Evolutionary conservation across 2,888 invertebrate species (phyloP).

Genomic region (Bellardia pandia): DNA sequence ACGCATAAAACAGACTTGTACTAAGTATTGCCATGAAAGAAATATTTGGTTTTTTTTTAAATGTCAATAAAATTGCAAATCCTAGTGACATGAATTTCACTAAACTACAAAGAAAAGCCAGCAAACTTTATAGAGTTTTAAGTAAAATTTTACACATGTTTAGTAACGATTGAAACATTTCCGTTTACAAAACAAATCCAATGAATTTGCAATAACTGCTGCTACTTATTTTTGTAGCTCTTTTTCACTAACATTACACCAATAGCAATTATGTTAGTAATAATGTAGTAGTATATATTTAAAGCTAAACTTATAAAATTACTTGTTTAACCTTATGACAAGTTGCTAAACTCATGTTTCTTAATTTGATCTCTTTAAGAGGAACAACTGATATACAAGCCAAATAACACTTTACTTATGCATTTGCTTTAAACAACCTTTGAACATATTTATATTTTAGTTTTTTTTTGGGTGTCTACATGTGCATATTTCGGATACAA

Average conservation of each 20-base stretch:
- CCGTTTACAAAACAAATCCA: conserved; percentile 54
- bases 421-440: not conserved
- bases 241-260: conserved; percentile 16
- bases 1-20: not conserved
- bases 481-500: conserved; percentile 36
- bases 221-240: conserved; percentile 10
- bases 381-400: not conserved
- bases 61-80: not conserved
- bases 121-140: conserved; percentile 20
- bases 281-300: not conserved
- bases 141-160: conserved; percentile 48
- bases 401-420: not conserved
- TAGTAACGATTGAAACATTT: conserved; percentile 54
- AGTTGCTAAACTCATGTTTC: not conserved
- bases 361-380: not conserved
- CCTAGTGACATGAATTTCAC: not conserved
- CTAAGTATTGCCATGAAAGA: not conserved
- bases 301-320: not conserved
- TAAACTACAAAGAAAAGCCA: not conserved
- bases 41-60: not conserved
- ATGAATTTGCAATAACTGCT: conserved; percentile 58
- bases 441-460: not conserved
- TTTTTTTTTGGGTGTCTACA: conserved; percentile 17
- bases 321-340: not conserved
- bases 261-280: not conserved